Evolutionary conservation across 1,140 invertebrate genomes (phyloP).

Genomic region (Dryas iulia): DNA sequence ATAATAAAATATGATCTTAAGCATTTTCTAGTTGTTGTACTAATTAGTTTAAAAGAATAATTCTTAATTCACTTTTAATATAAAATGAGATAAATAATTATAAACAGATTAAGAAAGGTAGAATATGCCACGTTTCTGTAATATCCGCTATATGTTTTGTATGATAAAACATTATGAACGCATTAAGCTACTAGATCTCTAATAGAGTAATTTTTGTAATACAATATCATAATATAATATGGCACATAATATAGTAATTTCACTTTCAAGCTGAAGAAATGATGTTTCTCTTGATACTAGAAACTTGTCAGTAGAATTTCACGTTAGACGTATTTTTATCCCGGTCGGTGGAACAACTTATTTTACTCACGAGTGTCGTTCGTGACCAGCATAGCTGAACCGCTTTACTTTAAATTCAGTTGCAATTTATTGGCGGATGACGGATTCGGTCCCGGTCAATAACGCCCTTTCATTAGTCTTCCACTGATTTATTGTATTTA

Average conservation of each 20-base stretch:
- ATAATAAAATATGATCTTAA: neutral
- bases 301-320: conserved; percentile 10
- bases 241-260: neutral
- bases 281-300: neutral
- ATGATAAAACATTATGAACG: neutral
- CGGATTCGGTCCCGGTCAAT: conserved; percentile 38
- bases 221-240: neutral
- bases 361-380: conserved; percentile 36
- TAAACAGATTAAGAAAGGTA: neutral
- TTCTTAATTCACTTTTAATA: neutral
- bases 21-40: neutral
- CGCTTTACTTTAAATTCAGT: conserved; percentile 39
- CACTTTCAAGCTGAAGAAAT: neutral
- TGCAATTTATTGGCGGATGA: conserved; percentile 42
- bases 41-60: neutral
- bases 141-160: neutral
- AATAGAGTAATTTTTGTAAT: neutral
- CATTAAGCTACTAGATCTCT: neutral
- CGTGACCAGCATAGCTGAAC: conserved; percentile 34
- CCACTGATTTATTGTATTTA: conserved; percentile 37
- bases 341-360: conserved; percentile 31
- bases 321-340: conserved; percentile 25
- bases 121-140: neutral
- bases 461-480: conserved; percentile 36
- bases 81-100: neutral